phyloP scores from a whole-genome alignment of 1,140 invertebrate species.

The Euura saliciscinereae region DNA sequence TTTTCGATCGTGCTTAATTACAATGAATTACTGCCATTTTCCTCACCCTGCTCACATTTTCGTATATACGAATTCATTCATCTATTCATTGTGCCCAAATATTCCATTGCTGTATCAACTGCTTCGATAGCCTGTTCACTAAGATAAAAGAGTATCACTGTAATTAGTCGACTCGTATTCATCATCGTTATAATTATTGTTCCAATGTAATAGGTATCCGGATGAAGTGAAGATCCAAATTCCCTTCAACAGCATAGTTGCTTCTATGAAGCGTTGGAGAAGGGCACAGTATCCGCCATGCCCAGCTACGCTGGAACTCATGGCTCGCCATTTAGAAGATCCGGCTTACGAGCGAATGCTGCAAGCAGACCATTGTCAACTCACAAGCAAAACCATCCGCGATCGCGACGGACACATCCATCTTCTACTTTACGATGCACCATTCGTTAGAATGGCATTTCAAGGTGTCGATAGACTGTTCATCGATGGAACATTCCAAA shows the following conservation, averaged over 20 bases:
- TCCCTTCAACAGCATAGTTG: conserved; percentile 7
- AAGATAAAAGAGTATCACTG: no score
- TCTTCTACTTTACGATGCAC: conserved; percentile 11
- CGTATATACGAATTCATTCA: no score
- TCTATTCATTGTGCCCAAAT: no score
- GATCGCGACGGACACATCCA: neutral
- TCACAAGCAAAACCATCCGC: neutral
- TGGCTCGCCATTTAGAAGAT: neutral
- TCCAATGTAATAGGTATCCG: conserved; percentile 3
- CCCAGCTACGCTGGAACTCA: neutral
- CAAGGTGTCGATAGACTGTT: neutral
- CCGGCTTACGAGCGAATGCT: conserved; percentile 7
- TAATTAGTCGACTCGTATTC: no score
- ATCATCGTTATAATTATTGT: no score
- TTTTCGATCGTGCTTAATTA: neutral
- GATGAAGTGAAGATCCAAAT: neutral
- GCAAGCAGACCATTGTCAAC: neutral
- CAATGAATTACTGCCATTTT: no score
- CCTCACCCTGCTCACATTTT: no score
- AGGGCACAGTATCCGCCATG: neutral
- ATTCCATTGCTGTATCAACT: no score
- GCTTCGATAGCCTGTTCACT: no score
- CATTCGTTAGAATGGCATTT: conserved; percentile 1
- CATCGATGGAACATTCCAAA: conserved; percentile 15
- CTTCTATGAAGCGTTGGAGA: conserved; percentile 16